Base-by-base conservation (phyloP, 2,888 invertebrate species). In the Auanema freiburgensis region DNA sequence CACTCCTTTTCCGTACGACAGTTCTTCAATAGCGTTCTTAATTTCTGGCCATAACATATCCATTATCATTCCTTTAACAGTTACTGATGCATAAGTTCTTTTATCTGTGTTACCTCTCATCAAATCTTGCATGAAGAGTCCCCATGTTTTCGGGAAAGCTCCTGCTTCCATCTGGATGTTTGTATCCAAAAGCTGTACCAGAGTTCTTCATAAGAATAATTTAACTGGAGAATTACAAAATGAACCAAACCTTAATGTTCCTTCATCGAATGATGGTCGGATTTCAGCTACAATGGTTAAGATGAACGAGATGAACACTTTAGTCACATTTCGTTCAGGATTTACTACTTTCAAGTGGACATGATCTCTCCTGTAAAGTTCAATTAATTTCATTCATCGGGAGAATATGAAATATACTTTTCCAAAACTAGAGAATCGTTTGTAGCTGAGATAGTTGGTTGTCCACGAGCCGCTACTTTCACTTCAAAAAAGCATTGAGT, bases 31-130 rank as follows among this genome's bases (percentile, higher is more conserved):
- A 18, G 76, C 74, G 18, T 67, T 71, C 65, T 81, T 79, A 43
- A 82, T 66, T 49, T 74, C 77, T 1, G 82, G 82, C 81, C 81
- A 82, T 54, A 82, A 71, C 65, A 82, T 79, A 60, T 82, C 81
- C 71, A 77, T 70, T 33, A 81, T 78, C 80, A 81, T 79, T 55
- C 78, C 81, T 71, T n/a, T n/a, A n/a, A n/a, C n/a, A n/a, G n/a
- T n/a, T n/a, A n/a, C 25, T 50, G 43, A 16, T 44, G 4, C 3
- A 54, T n/a, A 12, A 40, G 23, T 6, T 46, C 46, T 14, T 11
- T 12, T 4, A 21, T 14, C 3, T 5, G 4, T 51, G 33, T 11
- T 46, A 77, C 79, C 79, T 59, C 70, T 66, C 54, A 80, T 77
- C 44, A 81, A 60, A 63, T 80, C 80, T 58, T 76, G 71, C 69